phyloP scores from a whole-genome alignment of 2,113 vertebrate genomes.

The Siniperca knerii region DNA sequence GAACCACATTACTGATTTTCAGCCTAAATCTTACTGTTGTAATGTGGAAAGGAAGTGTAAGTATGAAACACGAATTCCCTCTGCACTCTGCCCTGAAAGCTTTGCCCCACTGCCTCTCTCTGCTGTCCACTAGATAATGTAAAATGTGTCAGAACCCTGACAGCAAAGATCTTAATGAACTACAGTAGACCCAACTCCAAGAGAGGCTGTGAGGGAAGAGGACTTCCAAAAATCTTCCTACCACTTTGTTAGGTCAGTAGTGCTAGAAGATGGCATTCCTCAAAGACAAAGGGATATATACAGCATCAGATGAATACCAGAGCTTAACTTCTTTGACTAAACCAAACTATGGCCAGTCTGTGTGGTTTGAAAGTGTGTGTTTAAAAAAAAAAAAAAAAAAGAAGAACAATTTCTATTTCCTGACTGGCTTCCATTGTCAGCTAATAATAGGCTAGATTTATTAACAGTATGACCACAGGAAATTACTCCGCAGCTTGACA shows the following conservation, averaged over 20 bases:
- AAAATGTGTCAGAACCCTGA: not conserved
- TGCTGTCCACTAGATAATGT: constrained; percentile 1
- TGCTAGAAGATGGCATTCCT: not conserved
- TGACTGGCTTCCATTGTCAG: not conserved
- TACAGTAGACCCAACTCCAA: not conserved
- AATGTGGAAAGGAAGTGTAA: not conserved
- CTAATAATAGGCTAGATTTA: not conserved
- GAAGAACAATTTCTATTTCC: not conserved
- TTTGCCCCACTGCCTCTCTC: not conserved
- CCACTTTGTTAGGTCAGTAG: not conserved
- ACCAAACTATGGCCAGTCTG: not conserved
- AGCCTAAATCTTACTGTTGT: not conserved
- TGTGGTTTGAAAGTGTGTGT: not conserved
- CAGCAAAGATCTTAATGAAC: not conserved
- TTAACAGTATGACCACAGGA: constrained; percentile 4
- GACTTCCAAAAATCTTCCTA: not conserved
- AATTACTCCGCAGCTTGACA: not conserved
- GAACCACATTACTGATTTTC: not conserved
- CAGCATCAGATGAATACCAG: not conserved
- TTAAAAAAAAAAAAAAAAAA: too few species aligned
- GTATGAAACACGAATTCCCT: not conserved
- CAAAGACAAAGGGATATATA: not conserved
- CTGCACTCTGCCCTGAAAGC: not conserved
- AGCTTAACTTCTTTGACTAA: not conserved
- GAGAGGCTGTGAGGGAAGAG: not conserved